phyloP scores from a whole-genome alignment of 2,888 invertebrate species.

The Perithous albicinctus region DNA sequence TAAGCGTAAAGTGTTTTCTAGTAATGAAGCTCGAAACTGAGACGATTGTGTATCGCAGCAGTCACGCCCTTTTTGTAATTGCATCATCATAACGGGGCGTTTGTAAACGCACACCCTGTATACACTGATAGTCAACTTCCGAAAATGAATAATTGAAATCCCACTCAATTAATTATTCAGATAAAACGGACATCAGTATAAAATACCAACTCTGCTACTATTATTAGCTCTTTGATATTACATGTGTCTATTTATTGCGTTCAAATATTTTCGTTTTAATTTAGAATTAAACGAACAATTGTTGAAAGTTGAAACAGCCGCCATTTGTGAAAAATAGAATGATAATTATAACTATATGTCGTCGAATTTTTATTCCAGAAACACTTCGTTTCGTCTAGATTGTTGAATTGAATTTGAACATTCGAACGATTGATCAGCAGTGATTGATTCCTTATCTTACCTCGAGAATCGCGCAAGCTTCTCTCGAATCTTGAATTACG shows the following conservation, averaged over 20 bases:
- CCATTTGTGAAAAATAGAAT: background rate
- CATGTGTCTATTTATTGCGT: too few species aligned
- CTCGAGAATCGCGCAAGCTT: slow-evolving; percentile 47
- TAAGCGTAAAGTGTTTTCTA: slow-evolving; percentile 31
- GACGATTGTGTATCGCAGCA: background rate
- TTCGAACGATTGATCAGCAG: slow-evolving; percentile 1
- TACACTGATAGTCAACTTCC: slow-evolving; percentile 42
- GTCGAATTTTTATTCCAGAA: background rate
- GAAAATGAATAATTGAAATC: slow-evolving; percentile 56
- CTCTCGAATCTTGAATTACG: slow-evolving; percentile 70
- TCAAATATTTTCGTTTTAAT: background rate
- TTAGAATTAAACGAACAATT: background rate
- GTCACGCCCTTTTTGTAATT: slow-evolving; percentile 50
- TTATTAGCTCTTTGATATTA: too few species aligned
- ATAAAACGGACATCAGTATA: slow-evolving; percentile 9
- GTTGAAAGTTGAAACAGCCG: background rate
- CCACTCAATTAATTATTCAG: slow-evolving; percentile 26
- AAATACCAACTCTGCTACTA: too few species aligned
- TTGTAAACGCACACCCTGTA: background rate
- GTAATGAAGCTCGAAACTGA: background rate
- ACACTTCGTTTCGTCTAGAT: background rate
- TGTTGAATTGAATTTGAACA: background rate
- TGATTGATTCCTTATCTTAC: slow-evolving; percentile 53
- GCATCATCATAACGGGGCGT: slow-evolving; percentile 21
- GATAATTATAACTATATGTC: background rate